Base-by-base conservation (phyloP, 2,113 vertebrate species). In the Ammospiza nelsoni region DNA sequence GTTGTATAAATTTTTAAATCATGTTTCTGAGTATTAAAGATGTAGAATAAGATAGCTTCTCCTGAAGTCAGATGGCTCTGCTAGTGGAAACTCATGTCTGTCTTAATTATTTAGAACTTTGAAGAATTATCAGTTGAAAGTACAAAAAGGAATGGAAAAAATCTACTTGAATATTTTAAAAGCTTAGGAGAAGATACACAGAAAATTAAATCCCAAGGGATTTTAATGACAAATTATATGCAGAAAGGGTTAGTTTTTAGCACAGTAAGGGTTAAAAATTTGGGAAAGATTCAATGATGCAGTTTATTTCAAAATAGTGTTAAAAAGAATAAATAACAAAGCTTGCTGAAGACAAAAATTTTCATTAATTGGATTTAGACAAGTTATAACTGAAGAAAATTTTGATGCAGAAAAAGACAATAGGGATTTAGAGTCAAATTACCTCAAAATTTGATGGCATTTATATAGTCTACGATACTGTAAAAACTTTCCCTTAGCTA, bases 51-150 rank as follows among this genome's bases (percentile, higher is more conserved):
- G 41, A 37, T 52, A 78, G 72, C 20, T 86, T 90, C 21, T 86
- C 20, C 71, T 72, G 33, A 79, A 83, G 35, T 86, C 59, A 90
- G 72, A 39, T 67, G 61, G 35, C 24, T 81, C 84, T 88, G 35
- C 55, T 89, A 55, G 68, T 85, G 23, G 25, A 92, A 96, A 85
- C 12, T 61, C 65, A 39, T 43, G 29, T 62, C 15, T 15, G 20
- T 49, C 35, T 93, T 68, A 88, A 92, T 84, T 86, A 88, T 92
- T 90, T 67, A 86, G 39, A 79, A 41, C 15, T 79, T 37, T 87
- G 72, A 89, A 77, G 12, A 77, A 54, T 77, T 90, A 81, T 77
- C 55, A 63, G 29, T 41, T 84, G 48, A 77, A 88, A 65, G 29
- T n/a, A 76, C 12, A 57, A 79, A 69, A 84, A 72, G 2, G 6